Evolutionary conservation across 2,888 invertebrate species (phyloP), one percentile per base, ranked within the genome.

Genomic region (Callimorpha dominula): DNA sequence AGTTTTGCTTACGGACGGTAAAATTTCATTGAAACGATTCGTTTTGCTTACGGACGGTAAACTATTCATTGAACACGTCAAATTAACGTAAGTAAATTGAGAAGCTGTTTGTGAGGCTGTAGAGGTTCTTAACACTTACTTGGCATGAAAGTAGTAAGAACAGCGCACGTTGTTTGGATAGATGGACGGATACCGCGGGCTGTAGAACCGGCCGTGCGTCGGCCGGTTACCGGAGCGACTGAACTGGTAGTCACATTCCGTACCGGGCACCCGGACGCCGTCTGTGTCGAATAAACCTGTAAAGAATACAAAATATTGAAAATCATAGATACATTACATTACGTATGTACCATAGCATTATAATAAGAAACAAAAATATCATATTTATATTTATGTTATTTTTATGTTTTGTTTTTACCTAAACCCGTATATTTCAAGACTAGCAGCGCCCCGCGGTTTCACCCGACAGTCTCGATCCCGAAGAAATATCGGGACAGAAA

Each of bases 151-250:
- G 89, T 98, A 97, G 94, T 98, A 99, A 75, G 98, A 97, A 94
- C 99, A 99, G 88, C 97, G 97, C 87, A 98, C 97, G 92, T 99
- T 98, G 91, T 98, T 98, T 40, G 99, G 99, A 93, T 99, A 99
- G 86, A 98, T 98, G 86, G 99, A 99, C 79, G 99, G 99, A 96
- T 99, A 99, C 74, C 98, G 97, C 0, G 99, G 99, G 71, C 99
- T 99, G 94, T 98, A 98, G 88, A 98, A 97, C 74, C 97, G 97
- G 72, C 98, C 98, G 91, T 97, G 97, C 31, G 96, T 96, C 75
- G 97, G 97, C 77, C 97, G 96, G 86, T 96, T 96, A 84, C 97
- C 97, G 62, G 97, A 97, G 89, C 98, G 97, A 89, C 97, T 96
- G 93, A 98, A 98, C 93, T 98, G 97, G 93, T 97, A 98, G 93